Evolutionary conservation across 1,140 invertebrate species (phyloP), one percentile per base, ranked within the genome.

Genomic region (Anadara kagoshimensis): DNA sequence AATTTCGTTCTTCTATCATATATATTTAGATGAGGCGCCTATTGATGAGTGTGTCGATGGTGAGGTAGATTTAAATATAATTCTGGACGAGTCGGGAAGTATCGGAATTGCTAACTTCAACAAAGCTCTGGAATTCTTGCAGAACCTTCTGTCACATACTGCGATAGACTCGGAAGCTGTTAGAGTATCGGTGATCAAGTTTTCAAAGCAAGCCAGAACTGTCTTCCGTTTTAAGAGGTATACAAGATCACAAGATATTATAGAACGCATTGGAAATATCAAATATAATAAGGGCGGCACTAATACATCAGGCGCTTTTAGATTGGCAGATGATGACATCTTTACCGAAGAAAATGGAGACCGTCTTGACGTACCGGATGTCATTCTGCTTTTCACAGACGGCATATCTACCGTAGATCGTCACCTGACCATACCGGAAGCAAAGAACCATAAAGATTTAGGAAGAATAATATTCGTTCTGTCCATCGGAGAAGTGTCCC

Each of bases 341-440:
- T 78, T 73, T 49, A 51, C 45, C 16, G 29, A 56, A 16, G 41
- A 43, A 29, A 74, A 78, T 41, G 76, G 76, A 1, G 76, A 73
- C 41, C 53, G 76, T 41, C 8, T 36, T 0, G 71, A 67, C 0
- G 67, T 78, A 7, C 29, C n/a, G 14, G 66, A 78, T 44, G 24
- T 78, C 12, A 62, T 65, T 1, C 24, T 78, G 1, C 29, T 78
- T 3, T 41, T 74, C 4, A 70, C 67, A 16, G 66, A 78, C 43
- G 76, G 76, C 7, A 66, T 74, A 29, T 66, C 71, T 18, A 78
- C 69, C n/a, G 26, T 62, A 14, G 56, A 74, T 16, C 56, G 20
- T 14, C 14, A 26, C 1, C 18, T 14, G 10, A 51, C 64, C 5
- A 61, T 73, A 12, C 56, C 45, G 8, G 16, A 59, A 16, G 70